Conservation (phyloP, 1,140 invertebrate genomes). For the Papilio polytes region DNA sequence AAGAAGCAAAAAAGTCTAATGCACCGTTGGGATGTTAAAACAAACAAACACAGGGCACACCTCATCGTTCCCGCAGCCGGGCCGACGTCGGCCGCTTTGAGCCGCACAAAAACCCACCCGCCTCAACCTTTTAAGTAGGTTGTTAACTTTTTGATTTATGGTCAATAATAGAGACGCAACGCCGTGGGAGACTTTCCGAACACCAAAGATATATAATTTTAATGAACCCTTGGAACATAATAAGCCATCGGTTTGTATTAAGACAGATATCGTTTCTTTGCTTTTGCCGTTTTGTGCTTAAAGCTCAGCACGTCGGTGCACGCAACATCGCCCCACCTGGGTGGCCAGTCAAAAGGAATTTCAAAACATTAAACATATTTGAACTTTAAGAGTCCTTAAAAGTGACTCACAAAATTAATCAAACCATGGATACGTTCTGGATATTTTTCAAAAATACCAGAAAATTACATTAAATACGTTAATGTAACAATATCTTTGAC, state of each 20-base stretch:
- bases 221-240: constrained; percentile 76
- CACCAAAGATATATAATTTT: constrained; percentile 78
- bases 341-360: constrained; percentile 55
- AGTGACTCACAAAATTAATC: background rate
- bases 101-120: constrained; percentile 76
- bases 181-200: constrained; percentile 78
- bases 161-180: constrained; percentile 83
- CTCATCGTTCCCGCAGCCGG: constrained; percentile 65
- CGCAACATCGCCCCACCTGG: constrained; percentile 48
- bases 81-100: constrained; percentile 77
- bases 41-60: constrained; percentile 77
- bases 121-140: constrained; percentile 81
- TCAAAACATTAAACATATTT: background rate
- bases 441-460: background rate
- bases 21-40: constrained; percentile 81
- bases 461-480: background rate
- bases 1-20: constrained; percentile 76
- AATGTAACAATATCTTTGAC: background rate
- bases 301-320: constrained; percentile 38
- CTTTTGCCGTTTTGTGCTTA: constrained; percentile 52
- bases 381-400: background rate
- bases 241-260: constrained; percentile 64
- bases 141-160: constrained; percentile 84
- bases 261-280: constrained; percentile 54
- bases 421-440: background rate